These are phyloP conservation scores for Piezodorus guildinii DNA, from an alignment of 1,140 invertebrate genomes.

Conservation along the genomic window DNA sequence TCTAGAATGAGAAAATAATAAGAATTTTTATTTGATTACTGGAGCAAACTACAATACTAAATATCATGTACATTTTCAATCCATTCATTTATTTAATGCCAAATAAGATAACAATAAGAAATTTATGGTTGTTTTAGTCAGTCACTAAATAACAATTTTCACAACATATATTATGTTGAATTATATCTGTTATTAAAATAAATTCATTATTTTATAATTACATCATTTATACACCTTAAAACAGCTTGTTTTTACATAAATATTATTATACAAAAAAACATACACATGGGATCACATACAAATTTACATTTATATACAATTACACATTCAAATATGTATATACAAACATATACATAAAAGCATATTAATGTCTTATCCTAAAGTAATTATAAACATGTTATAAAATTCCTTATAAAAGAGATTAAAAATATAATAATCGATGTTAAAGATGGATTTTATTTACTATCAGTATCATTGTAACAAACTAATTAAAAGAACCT, in stretches of 20 bases:
- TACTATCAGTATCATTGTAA: not conserved
- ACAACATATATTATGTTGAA: not conserved
- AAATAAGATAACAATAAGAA: too few relatives aligned
- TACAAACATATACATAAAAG: not conserved
- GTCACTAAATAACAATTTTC: not conserved
- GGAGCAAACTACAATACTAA: too few relatives aligned
- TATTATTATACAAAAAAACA: not conserved
- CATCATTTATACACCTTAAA: too few relatives aligned
- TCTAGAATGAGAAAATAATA: too few relatives aligned
- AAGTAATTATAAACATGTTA: not conserved
- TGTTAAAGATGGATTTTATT: not conserved
- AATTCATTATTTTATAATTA: conserved; percentile 36
- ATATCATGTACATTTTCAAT: too few relatives aligned
- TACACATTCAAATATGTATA: conserved; percentile 34
- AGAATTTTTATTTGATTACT: too few relatives aligned
- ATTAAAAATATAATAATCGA: conserved; percentile 10
- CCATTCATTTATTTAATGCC: too few relatives aligned
- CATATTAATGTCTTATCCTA: conserved; percentile 10
- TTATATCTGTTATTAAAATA: conserved; percentile 31
- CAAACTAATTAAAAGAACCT: not conserved
- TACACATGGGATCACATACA: conserved; percentile 1
- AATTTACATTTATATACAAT: conserved; percentile 38
- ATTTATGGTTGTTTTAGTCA: not conserved
- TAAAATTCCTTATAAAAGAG: conserved; percentile 6
- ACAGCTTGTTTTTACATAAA: conserved; percentile 30